phyloP scores from a whole-genome alignment of 2,888 invertebrate species.

The Melipona bicolor region DNA sequence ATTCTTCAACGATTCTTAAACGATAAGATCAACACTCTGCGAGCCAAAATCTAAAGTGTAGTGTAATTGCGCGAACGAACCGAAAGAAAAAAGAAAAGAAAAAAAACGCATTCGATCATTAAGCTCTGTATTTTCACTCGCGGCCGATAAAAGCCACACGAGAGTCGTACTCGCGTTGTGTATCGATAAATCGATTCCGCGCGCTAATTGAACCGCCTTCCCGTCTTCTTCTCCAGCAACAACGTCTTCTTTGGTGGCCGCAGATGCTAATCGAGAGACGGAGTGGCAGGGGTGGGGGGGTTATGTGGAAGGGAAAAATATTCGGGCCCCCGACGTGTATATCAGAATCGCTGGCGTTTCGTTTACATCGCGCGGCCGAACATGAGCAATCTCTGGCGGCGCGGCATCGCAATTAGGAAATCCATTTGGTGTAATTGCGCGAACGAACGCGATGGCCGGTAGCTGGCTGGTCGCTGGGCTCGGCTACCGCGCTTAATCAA shows the following conservation, averaged over 20 bases:
- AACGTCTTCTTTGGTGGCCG: conserved; percentile 28
- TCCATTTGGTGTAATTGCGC: conserved; percentile 84
- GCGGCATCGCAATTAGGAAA: conserved; percentile 81
- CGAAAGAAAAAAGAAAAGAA: no score
- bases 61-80: not conserved
- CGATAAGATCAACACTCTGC: no score
- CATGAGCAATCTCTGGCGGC: conserved; percentile 80
- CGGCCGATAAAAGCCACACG: not conserved
- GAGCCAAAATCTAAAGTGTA: not conserved
- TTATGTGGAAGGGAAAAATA: conserved; percentile 16
- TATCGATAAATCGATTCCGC: conserved; percentile 30
- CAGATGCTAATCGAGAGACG: not conserved
- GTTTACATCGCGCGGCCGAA: conserved; percentile 72
- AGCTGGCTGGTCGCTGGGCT: conserved; percentile 44
- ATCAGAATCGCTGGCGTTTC: conserved; percentile 58
- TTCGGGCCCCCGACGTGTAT: conserved; percentile 21
- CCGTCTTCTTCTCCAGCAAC: conserved; percentile 4
- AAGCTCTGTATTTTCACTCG: not conserved
- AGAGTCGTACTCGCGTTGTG: not conserved
- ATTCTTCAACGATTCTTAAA: not conserved
- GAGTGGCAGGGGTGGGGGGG: not conserved
- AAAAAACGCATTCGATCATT: not conserved
- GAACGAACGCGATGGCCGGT: conserved; percentile 72
- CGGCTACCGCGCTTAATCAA: conserved; percentile 78
- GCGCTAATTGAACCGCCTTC: conserved; percentile 43